Base-by-base conservation (phyloP, 1,140 invertebrate species). In the Anoplophora glabripennis region DNA sequence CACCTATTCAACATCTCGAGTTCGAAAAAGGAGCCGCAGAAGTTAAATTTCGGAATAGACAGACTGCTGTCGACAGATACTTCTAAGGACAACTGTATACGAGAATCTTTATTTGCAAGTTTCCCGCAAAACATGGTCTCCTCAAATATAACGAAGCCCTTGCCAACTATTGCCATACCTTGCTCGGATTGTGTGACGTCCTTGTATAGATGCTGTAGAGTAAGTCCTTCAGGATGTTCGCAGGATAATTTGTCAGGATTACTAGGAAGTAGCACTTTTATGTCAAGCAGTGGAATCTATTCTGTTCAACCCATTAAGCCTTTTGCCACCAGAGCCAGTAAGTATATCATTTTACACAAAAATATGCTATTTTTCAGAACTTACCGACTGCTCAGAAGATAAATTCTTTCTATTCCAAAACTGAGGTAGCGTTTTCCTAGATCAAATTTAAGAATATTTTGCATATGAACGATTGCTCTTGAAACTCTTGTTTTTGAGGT, bases 111-210 rank as follows among this genome's bases (percentile, higher is more conserved):
- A 28, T 28, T 3, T 28, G 2, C 21, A 5, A 28, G 21, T 28
- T 5, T 28, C 33, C 21, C 3, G 11, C 4, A 48, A 49, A 21
- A 45, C 15, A 28, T 35, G n/a, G 8, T 7, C 47, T 35, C 36
- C 38, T 15, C 14, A 33, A 35, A 28, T 11, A 55, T 65, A 9
- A 52, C 59, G 0, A 66, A 66, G 53, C 64, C 64, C 0, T 21
- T 59, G 3, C 59, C 63, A 1, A 55, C 57, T 10, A 61, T 74
- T 21, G 65, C 70, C 8, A 64, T 76, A 49, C 76, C 76, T 9
- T 77, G 76, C 69, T 75, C 75, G 11, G 76, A 77, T 59, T 77
- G 75, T 65, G 76, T 77, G 7, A 75, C 75, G 15, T 77, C 76
- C 1, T 54, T 77, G 47, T 77, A 75, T 57, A 64, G 75, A 57